Evolutionary conservation across 2,797 vertebrate genomes (phyloP), one percentile per base, ranked within the genome.

Genomic region (Graptemys geographica): DNA sequence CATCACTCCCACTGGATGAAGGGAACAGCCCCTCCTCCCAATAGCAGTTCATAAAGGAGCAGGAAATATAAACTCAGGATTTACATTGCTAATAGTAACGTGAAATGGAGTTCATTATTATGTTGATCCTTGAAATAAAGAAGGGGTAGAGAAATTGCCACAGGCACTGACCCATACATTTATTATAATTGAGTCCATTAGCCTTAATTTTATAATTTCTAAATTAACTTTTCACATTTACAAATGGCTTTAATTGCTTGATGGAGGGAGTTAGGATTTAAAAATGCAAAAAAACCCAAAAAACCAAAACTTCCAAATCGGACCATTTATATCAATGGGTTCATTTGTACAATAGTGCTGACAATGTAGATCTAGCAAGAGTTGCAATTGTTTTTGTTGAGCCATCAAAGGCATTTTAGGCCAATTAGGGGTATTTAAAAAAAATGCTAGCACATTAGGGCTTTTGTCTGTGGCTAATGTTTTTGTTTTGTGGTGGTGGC

Each of bases 151-250:
- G 92, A 90, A 97, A 97, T 89, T 92, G 86, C 91, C 97, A 92
- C 87, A 87, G 53, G 94, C 33, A 19, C 94, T 97, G 97, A 97
- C 97, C 94, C 95, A 83, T 93, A 96, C 93, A 95, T 97, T 95
- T 93, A 96, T 93, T 97, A 94, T 98, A 97, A 98, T 96, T 96
- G 96, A 98, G 94, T 90, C 96, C 90, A 97, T 97, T 97, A 97
- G 95, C 95, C 37, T 86, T 94, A 97, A 96, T 97, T 86, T 84
- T 96, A 97, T 97, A 96, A 97, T 97, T 97, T 97, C 85, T 96
- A 94, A 97, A 97, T 95, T 95, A 89, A 95, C 81, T 97, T 94
- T 96, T 87, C 83, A 87, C 94, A 86, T 96, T 96, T 96, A 93
- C 87, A 94, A 96, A 89, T 94, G 95, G 55, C 81, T 72, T 90